These are phyloP conservation scores for Alexandromys fortis DNA, from an alignment of 2,113 vertebrate genomes.

Conservation along the genomic window DNA sequence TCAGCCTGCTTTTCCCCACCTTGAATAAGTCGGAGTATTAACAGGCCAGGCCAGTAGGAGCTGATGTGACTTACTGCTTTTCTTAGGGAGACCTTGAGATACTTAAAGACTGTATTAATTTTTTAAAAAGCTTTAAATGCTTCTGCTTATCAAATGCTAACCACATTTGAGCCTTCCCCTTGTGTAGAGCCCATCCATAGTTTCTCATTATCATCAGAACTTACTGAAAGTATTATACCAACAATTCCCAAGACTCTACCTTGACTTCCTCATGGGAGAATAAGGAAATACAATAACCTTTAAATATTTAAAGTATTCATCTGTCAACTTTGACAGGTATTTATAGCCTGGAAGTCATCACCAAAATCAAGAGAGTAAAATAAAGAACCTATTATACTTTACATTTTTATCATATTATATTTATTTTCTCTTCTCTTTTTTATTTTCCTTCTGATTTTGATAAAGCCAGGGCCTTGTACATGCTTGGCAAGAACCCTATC, in stretches of 20 bases:
- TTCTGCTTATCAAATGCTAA: background rate
- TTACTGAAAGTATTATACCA: conserved; percentile 1
- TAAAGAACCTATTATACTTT: background rate
- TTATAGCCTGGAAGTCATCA: background rate
- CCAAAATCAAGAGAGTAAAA: background rate
- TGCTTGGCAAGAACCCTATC: background rate
- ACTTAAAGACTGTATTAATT: background rate
- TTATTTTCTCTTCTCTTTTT: background rate
- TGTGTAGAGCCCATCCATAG: background rate
- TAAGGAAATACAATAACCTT: background rate
- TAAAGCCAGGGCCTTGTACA: background rate
- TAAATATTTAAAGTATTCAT: background rate
- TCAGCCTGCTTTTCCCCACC: background rate
- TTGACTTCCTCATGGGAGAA: background rate
- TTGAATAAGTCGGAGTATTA: background rate
- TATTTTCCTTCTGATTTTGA: background rate
- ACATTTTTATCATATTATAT: background rate
- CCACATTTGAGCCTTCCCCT: background rate
- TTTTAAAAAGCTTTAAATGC: background rate
- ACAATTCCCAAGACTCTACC: background rate
- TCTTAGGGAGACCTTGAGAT: background rate
- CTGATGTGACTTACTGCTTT: background rate
- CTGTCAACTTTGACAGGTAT: background rate
- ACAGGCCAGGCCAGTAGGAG: background rate
- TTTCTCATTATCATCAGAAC: background rate